Base-by-base conservation (phyloP, 2,888 invertebrate genomes). In the Sussaba pulchella region DNA sequence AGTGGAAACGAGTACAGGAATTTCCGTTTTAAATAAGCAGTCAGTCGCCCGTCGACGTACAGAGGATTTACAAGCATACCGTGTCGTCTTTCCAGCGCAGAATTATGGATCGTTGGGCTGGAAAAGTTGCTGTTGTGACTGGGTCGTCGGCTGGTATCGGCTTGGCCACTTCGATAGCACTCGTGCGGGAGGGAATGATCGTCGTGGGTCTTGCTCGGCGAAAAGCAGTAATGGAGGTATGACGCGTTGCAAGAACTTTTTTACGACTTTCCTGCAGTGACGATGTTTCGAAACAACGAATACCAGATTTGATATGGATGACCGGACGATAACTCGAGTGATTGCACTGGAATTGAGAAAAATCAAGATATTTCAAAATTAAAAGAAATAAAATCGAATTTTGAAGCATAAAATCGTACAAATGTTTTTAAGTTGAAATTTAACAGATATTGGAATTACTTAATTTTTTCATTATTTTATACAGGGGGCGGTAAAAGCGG, bases 141-240 rank as follows among this genome's bases (percentile, higher is more conserved):
- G 95, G 95, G 1, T 94, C 94, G 9, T 95, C 95, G 86, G 92
- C 93, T 0, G 95, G 95, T 1, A 95, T 95, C 63, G 95, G 94
- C 21, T 93, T 93, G 0, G 93, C 93, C 3, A 92, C 93, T 10
- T 91, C 92, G 0, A 87, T 90, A 82, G 91, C 92, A 73, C 89
- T 94, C 43, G 91, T 93, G 0, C 90, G 92, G 69, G 89, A 92
- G 8, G 95, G 95, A 0, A 90, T 93, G 89, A 92, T 92, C 52
- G 95, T 95, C 0, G 92, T 94, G 0, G 94, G 94, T 0, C 90
- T 94, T 81, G 94, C 94, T 0, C 90, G 94, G 73, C 92, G 94
- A 61, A 89, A 92, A 6, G 92, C 93, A 2, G 88, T 90, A 26
- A 92, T 94, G 45, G 89, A 93, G 83, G 92, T 86, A 77, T 26